phyloP scores from a whole-genome alignment of 2,888 invertebrate genomes.

The Polydrusus tereticollis region DNA sequence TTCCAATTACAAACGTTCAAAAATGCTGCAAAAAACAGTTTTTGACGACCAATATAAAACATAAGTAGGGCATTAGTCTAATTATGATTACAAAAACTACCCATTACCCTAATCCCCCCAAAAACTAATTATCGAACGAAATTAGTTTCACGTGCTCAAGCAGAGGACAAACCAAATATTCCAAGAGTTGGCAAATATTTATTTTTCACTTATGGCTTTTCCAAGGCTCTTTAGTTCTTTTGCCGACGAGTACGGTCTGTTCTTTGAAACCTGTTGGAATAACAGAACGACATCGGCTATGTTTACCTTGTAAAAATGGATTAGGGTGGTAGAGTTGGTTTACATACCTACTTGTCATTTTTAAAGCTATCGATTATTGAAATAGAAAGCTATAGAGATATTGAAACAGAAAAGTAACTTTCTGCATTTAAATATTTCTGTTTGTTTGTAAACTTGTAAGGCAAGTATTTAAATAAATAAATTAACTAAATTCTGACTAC shows the following conservation, averaged over 20 bases:
- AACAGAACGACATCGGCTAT: background rate
- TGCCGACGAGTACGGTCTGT: conserved; percentile 22
- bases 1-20: no score
- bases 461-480: no score
- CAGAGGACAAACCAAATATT: conserved; percentile 35
- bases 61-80: no score
- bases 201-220: conserved; percentile 41
- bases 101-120: background rate
- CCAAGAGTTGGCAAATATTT: conserved; percentile 43
- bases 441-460: no score
- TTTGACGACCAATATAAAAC: no score
- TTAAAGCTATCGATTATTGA: no score
- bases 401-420: no score
- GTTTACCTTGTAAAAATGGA: conserved; percentile 8
- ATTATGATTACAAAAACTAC: no score
- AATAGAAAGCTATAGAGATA: no score
- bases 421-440: no score
- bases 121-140: conserved; percentile 37
- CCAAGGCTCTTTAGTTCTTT: conserved; percentile 18
- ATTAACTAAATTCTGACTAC: no score
- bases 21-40: no score
- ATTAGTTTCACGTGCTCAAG: conserved; percentile 36
- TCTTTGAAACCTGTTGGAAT: conserved; percentile 22
- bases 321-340: background rate
- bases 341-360: background rate